Evolutionary conservation across 2,113 vertebrate species (phyloP).

Genomic region (Shinisaurus crocodilurus): DNA sequence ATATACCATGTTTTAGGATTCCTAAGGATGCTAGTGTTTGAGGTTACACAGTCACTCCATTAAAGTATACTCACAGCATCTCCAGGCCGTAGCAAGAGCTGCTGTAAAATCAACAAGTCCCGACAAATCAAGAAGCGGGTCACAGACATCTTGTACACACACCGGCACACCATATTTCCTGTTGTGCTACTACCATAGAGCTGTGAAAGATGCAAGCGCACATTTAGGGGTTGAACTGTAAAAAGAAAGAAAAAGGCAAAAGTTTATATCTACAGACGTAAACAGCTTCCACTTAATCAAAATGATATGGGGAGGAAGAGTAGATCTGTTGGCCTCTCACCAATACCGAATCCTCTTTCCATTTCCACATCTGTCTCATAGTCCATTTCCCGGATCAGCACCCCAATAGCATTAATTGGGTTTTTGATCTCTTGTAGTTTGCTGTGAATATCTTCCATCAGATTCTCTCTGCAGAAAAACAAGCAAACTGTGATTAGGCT

Average conservation of each 20-base stretch:
- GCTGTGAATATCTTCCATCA: slow-evolving; percentile 90
- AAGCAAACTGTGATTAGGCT: background rate
- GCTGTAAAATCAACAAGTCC: slow-evolving; percentile 92
- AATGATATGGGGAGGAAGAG: fast-evolving
- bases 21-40: background rate
- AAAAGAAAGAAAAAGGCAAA: slow-evolving; percentile 13
- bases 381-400: slow-evolving; percentile 91
- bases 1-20: background rate
- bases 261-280: background rate
- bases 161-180: slow-evolving; percentile 80
- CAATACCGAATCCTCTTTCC: slow-evolving; percentile 69
- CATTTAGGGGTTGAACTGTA: slow-evolving; percentile 79
- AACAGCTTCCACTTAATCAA: background rate
- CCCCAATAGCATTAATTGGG: slow-evolving; percentile 83
- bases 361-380: slow-evolving; percentile 87
- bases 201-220: slow-evolving; percentile 86
- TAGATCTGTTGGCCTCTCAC: slow-evolving; percentile 29
- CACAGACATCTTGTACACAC: slow-evolving; percentile 81
- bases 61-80: slow-evolving; percentile 82
- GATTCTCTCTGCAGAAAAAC: slow-evolving; percentile 76
- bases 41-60: background rate
- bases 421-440: slow-evolving; percentile 91
- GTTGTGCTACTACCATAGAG: slow-evolving; percentile 85
- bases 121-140: slow-evolving; percentile 88
- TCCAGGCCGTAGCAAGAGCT: slow-evolving; percentile 85